Base-by-base conservation (phyloP, 64 coral and sea anemone genomes). In the Pocillopora verrucosa region DNA sequence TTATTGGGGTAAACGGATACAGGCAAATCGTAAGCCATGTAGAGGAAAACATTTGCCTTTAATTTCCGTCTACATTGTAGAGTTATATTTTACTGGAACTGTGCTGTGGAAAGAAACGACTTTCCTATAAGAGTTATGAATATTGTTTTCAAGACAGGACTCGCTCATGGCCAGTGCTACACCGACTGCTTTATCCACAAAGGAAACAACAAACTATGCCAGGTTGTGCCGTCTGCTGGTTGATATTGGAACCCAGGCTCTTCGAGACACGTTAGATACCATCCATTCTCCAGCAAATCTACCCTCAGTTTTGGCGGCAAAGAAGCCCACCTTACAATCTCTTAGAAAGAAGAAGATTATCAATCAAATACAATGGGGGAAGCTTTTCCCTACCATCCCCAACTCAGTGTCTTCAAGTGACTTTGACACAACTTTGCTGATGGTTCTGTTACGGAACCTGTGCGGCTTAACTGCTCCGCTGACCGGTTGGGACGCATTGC, bases 391-490 rank as follows among this genome's bases (percentile, higher is more conserved):
- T 20, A 1, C 36, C 10, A 73, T 45, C 45, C 60, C 59, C 35
- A 34, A 35, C 6, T 34, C 78, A 19, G 73, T 77, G 9, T 64
- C 74, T 15, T 78, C 74, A 15, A 73, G 57, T 0, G 51, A 82
- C 24, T 90, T 81, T 59, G 88, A 90, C 16, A 90, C 56, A 16
- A 82, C 78, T 11, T 61, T 90, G 20, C 58, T 90, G 14, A 30
- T 60, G 15, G 25, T 82, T 57, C 24, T 90, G 78, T 38, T 90
- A 14, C 58, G 77, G 36, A 80, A 82, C 17, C 57, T 90, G 16
- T 82, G 62, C 30, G 77, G 88, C 16, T 58, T 90, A 19, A n/a
- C 17, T 72, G n/a, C 59, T 4, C 88, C 88, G 25, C 10, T 22
- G 0, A 14, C 36, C 24, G 79, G 88, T 9, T 90, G 88, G 88